These are phyloP conservation scores for Taenioides sp. DNA, from an alignment of 2,797 vertebrate species.

Conservation along the genomic window DNA sequence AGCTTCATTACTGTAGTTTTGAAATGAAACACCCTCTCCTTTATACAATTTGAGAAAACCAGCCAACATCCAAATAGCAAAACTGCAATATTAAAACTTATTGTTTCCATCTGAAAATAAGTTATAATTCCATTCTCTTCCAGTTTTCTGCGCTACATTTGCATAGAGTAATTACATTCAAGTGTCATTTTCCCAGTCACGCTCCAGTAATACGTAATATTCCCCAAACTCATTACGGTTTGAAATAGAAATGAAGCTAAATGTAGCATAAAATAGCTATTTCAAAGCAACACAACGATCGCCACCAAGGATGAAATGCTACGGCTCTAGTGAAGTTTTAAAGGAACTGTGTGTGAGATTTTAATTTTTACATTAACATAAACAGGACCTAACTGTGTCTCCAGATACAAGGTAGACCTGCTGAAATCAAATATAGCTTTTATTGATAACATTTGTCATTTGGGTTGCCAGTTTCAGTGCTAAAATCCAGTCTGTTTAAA, in stretches of 20 bases:
- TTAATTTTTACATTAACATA: too few species aligned
- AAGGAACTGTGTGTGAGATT: neutral
- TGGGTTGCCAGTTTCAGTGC: too few species aligned
- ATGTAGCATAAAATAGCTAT: slow-evolving; percentile 59
- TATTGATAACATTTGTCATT: too few species aligned
- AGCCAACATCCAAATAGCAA: too few species aligned
- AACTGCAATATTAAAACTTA: too few species aligned
- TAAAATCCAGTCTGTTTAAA: too few species aligned
- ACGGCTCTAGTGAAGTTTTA: slow-evolving; percentile 63
- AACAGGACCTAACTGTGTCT: too few species aligned
- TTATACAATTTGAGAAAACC: too few species aligned
- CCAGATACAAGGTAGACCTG: too few species aligned
- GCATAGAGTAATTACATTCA: slow-evolving; percentile 63
- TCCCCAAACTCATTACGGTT: slow-evolving; percentile 60
- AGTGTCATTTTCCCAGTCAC: slow-evolving; percentile 57
- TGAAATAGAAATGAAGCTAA: slow-evolving; percentile 57
- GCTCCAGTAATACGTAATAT: slow-evolving; percentile 58
- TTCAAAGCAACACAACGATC: slow-evolving; percentile 36
- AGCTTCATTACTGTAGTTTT: too few species aligned
- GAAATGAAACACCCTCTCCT: too few species aligned
- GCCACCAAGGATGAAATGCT: slow-evolving; percentile 20
- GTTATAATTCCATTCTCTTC: slow-evolving; percentile 15
- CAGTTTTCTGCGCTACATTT: slow-evolving; percentile 42
- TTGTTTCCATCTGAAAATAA: neutral
- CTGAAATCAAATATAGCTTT: too few species aligned